Base-by-base conservation (phyloP, 1,140 invertebrate genomes). In the Agrilus planipennis region DNA sequence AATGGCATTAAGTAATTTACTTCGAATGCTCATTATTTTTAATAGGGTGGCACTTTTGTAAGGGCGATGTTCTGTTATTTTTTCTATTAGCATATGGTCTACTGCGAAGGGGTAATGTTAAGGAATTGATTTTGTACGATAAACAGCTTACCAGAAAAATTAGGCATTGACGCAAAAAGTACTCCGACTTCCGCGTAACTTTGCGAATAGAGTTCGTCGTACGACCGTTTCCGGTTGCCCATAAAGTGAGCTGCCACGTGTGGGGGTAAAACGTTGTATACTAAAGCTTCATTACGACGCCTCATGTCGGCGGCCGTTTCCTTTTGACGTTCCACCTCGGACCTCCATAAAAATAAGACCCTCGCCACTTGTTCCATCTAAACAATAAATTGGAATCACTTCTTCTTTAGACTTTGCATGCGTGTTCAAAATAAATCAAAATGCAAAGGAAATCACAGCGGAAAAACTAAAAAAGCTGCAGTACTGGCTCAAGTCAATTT, bases 91-190 rank as follows among this genome's bases (percentile, higher is more conserved):
- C 7, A 27, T 27, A 9, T 27, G 12, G 12, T 27, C 23, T 9
- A 27, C 23, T 9, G 12, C 23, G 23, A 9, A 27, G 12, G 7
- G 23, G 7, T 9, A 27, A 9, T 27, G 12, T 27, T 9, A 27
- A 10, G 9, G 7, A n/a, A n/a, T n/a, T n/a, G n/a, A n/a, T n/a
- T n/a, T n/a, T n/a, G n/a, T n/a, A n/a, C n/a, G n/a, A n/a, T 0
- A 29, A n/a, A n/a, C 2, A 50, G n/a, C 19, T 34, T 41, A 84
- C 81, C 82, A 52, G 82, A 76, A 63, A 92, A 94, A 63, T 92
- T 92, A 23, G 89, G 89, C 88, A 94, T 94, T 30, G 88, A 90
- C 20, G 89, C 89, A 61, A 94, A 94, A 3, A 94, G 66, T 5
- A 94, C 88, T 21, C 89, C 89, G 15, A 92, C 87, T 55, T 90